Base-by-base conservation (phyloP, 2,113 vertebrate species). In the Macroglossus sobrinus region DNA sequence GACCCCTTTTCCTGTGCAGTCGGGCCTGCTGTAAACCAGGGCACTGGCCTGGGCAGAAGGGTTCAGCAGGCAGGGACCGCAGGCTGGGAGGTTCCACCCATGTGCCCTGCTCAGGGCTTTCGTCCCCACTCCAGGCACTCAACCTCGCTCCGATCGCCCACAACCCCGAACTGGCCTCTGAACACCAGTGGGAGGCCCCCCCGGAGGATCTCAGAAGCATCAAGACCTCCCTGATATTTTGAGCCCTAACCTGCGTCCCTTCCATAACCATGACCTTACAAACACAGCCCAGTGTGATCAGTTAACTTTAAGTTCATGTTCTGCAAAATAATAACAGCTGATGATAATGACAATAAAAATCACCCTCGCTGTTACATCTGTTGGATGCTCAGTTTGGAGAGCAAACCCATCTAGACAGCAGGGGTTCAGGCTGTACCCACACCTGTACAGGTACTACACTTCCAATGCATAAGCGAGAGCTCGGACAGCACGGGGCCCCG, bases 301-400 rank as follows among this genome's bases (percentile, higher is more conserved):
- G 14, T 0, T 0, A 53, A 5, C 69, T 28, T 22, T 68, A 53
- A 19, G 24, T 38, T 12, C 61, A 2, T 0, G 30, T 59, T 16
- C 10, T 16, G 26, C 13, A n/a, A 61, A 38, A 26, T 24, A 15
- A n/a, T 0, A 28, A 59, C 0, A 8, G 6, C 16, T 9, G 55
- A 22, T 22, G 33, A 35, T 33, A 26, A 4, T 1, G 0, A 43
- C 2, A 19, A 6, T 2, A 7, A 28, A 63, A 26, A 18, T 4
- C 8, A 35, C 59, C 50, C 47, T 22, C 3, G 0, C 43, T 8
- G 3, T 15, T 63, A 45, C 5, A 18, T 8, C 13, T 4, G 3
- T 7, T 1, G 24, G 64, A 9, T 4, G 5, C 7, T 33, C 0
- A 4, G 69, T 6, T 10, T 74, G 47, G 45, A 15, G 3, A 33